Evolutionary conservation across 2,888 invertebrate genomes (phyloP), one percentile per base, ranked within the genome.

Genomic region (Pristionchus fissidentatus): DNA sequence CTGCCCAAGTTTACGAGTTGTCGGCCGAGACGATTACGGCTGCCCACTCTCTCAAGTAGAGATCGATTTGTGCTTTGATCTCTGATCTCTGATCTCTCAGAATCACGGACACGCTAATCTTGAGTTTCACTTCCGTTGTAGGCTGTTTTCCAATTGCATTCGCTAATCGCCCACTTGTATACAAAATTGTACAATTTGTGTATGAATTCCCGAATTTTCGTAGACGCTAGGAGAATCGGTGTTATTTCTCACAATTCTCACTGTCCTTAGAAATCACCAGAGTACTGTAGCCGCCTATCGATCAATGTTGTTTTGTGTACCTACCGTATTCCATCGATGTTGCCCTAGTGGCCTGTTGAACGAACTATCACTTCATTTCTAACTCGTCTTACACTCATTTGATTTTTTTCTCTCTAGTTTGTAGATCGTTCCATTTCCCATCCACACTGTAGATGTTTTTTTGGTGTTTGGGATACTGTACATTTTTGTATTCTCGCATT

Each of bases 41-140:
- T 19, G 41, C 70, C 70, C 43, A 43, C 70, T 70, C 70, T 10
- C 70, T 70, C 70, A 70, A 70, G 70, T 70, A 70, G 70, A n/a
- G n/a, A n/a, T n/a, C n/a, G n/a, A n/a, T 70, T 70, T 70, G 70
- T 41, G 38, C 70, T 70, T 70, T 70, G 70, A 70, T 66, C 66
- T 38, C 66, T 66, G 66, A 66, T 41, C 70, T 70, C 60, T 60
- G 60, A 60, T 60, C 60, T 60, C 60, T n/a, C n/a, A n/a, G n/a
- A n/a, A n/a, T n/a, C n/a, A n/a, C n/a, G n/a, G n/a, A n/a, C n/a
- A n/a, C n/a, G n/a, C n/a, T 29, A n/a, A 52, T 52, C 52, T 52
- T n/a, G n/a, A n/a, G n/a, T 1, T 26, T 41, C 70, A 70, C 70
- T 70, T 38, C 70, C 70, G 70, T 35, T 41, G n/a, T 70, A 70